Base-by-base conservation (phyloP, 2,797 vertebrate species). In the Poecilia velifera region DNA sequence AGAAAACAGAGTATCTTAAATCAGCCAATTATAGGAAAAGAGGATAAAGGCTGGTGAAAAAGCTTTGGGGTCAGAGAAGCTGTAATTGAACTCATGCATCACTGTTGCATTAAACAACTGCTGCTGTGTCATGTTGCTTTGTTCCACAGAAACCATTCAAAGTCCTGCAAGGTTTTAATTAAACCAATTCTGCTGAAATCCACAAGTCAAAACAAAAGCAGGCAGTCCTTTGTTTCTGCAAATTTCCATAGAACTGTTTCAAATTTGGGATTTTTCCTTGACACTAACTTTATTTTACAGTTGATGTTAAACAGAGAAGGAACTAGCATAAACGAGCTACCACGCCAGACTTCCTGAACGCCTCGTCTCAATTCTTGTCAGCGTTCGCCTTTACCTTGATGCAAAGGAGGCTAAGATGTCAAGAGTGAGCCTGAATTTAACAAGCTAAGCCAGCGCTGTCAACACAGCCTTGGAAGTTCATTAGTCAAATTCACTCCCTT, bases 401-500 rank as follows among this genome's bases (percentile, higher is more conserved):
- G 53, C 34, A 76, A 20, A 77, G 9, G 72, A 74, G 49, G 31
- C 49, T 22, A 20, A 74, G 78, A 46, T 39, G 72, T 79, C 49
- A 51, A 41, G 25, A 85, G 71, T 3, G 4, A 86, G 77, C 34
- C 25, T 16, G 77, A 84, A 86, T 62, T 41, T 74, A 20, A 49
- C 36, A 59, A 76, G 31, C 77, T 12, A 87, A 90, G 82, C 66
- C 73, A 28, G 34, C 13, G 6, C 53, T 78, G 83, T 90, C 82
- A 81, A 76, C 76, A 46, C 68, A 72, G 74, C 78, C 76, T 79
- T 86, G 73, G 73, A 81, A 80, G 85, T 80, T 86, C 87, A 87
- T 91, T 82, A 84, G 73, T 91, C 66, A 80, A 72, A 72, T 78
- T 57, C 31, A 80, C 80, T 86, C 84, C 73, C 64, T 82, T 66